These are phyloP conservation scores for Myiotriccus ornatus DNA, from an alignment of 2,797 vertebrate species.

Conservation along the genomic window DNA sequence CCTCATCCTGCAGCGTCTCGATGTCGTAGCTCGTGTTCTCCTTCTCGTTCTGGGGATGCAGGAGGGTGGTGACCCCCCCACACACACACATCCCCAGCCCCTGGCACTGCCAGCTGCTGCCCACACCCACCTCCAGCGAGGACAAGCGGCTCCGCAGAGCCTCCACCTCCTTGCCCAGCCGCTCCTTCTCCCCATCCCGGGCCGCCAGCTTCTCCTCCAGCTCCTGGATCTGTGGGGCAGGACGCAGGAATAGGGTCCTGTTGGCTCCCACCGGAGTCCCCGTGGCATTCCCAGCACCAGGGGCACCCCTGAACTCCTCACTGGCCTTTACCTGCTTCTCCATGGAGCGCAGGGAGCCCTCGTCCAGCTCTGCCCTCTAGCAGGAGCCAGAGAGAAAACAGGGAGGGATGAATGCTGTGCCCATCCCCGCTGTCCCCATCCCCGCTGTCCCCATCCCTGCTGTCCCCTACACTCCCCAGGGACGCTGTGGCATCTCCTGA, in stretches of 20 bases:
- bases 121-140: slow-evolving; percentile 68
- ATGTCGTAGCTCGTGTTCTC: slow-evolving; percentile 78
- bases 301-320: not conserved
- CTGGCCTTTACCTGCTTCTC: slow-evolving; percentile 70
- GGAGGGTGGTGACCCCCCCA: not conserved
- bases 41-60: slow-evolving; percentile 75
- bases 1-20: slow-evolving; percentile 78
- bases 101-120: not conserved
- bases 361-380: slow-evolving; percentile 40
- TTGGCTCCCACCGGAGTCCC: not conserved
- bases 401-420: not conserved
- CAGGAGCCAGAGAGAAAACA: not conserved
- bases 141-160: slow-evolving; percentile 78
- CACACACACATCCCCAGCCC: too few species aligned
- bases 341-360: slow-evolving; percentile 66
- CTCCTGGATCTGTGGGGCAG: slow-evolving; percentile 73
- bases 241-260: fast-evolving
- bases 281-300: not conserved
- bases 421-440: slow-evolving; percentile 50
- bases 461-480: not conserved
- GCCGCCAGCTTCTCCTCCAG: slow-evolving; percentile 78
- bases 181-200: slow-evolving; percentile 84
- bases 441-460: slow-evolving; percentile 43
- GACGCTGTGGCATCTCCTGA: not conserved
- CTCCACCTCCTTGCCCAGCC: slow-evolving; percentile 79